These are phyloP conservation scores for Columbina picui DNA, from an alignment of 2,113 vertebrate species.

Conservation along the genomic window DNA sequence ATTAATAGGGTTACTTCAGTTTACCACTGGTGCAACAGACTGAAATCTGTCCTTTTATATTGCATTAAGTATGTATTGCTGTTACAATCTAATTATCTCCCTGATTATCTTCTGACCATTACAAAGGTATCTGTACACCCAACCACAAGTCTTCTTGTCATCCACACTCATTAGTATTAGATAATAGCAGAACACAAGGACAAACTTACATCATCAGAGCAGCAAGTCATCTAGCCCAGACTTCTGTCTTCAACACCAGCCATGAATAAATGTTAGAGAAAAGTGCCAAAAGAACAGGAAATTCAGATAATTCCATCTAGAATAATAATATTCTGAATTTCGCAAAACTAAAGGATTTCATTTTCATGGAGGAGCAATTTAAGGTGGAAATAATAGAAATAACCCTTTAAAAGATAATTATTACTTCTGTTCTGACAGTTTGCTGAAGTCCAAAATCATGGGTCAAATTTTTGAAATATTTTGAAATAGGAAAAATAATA, in stretches of 20 bases:
- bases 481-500: neutral
- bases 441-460: neutral
- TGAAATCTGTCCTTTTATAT: neutral
- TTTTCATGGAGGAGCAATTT: neutral
- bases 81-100: neutral
- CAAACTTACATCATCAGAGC: neutral
- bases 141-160: neutral
- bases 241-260: neutral
- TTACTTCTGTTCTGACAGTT: neutral
- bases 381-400: neutral
- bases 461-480: neutral
- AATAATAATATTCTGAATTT: neutral
- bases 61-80: neutral
- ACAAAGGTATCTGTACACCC: neutral
- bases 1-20: slow-evolving; percentile 12
- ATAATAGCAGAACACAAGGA: neutral
- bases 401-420: neutral
- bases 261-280: neutral
- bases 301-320: neutral
- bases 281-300: neutral
- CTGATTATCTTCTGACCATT: neutral
- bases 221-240: neutral
- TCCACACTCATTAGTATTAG: neutral
- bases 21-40: neutral
- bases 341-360: neutral